Conservation (phyloP, 2,113 vertebrate genomes). For the Leptodactylus fuscus region DNA sequence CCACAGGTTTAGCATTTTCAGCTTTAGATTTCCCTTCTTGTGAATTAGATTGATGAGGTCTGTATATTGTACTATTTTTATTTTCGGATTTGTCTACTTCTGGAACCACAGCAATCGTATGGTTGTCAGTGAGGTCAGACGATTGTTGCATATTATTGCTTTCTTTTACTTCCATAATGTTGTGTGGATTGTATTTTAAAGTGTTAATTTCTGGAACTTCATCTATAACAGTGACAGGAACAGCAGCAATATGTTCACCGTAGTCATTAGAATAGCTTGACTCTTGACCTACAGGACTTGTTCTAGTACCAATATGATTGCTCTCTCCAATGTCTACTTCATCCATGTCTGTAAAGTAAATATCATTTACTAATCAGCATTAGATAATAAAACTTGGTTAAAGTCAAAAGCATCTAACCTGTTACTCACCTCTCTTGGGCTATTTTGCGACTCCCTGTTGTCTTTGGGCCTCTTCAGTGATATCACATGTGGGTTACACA, state of each 20-base stretch:
- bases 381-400: not conserved
- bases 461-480: too few relatives aligned
- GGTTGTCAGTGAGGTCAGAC: not conserved
- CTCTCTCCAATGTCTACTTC: slow-evolving; percentile 36
- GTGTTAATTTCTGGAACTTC: slow-evolving; percentile 75
- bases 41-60: slow-evolving; percentile 35
- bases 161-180: slow-evolving; percentile 40
- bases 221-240: slow-evolving; percentile 93
- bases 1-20: slow-evolving; percentile 48
- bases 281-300: slow-evolving; percentile 53
- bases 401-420: not conserved
- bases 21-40: slow-evolving; percentile 53
- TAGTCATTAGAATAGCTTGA: slow-evolving; percentile 27
- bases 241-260: slow-evolving; percentile 68
- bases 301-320: slow-evolving; percentile 64
- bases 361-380: too few relatives aligned
- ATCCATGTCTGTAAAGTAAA: slow-evolving; percentile 70
- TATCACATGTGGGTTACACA: too few relatives aligned
- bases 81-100: slow-evolving; percentile 21
- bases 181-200: slow-evolving; percentile 61
- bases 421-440: too few relatives aligned
- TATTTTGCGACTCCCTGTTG: too few relatives aligned
- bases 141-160: slow-evolving; percentile 59
- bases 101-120: not conserved
- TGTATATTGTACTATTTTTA: slow-evolving; percentile 69